phyloP scores from a whole-genome alignment of 2,888 invertebrate genomes.

The Criorhina ranunculi region DNA sequence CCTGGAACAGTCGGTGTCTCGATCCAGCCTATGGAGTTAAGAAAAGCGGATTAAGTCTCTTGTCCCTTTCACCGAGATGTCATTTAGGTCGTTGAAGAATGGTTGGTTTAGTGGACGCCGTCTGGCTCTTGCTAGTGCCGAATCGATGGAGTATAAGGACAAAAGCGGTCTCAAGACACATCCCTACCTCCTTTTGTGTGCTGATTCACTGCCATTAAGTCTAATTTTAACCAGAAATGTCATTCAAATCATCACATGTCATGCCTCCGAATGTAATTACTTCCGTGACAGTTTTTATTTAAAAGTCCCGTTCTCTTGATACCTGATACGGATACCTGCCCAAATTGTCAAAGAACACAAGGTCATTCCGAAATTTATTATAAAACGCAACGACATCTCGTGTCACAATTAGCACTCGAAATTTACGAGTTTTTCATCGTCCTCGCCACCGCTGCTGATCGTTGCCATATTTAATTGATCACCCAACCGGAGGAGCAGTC shows the following conservation, averaged over 20 bases:
- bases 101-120: too few relatives aligned
- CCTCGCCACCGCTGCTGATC: slow-evolving; percentile 22
- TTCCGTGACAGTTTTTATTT: background rate
- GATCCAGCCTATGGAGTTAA: too few relatives aligned
- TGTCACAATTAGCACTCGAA: slow-evolving; percentile 41
- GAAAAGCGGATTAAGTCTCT: too few relatives aligned
- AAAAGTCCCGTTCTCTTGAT: background rate
- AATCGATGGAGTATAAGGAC: too few relatives aligned
- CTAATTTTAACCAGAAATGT: slow-evolving; percentile 8
- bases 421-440: slow-evolving; percentile 47
- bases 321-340: background rate
- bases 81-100: too few relatives aligned
- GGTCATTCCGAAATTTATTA: slow-evolving; percentile 52
- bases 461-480: slow-evolving; percentile 56
- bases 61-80: too few relatives aligned
- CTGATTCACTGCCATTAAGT: background rate
- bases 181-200: too few relatives aligned
- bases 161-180: too few relatives aligned
- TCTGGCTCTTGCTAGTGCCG: too few relatives aligned
- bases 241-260: slow-evolving; percentile 1
- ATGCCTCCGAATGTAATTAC: too few relatives aligned
- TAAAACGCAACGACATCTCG: slow-evolving; percentile 37
- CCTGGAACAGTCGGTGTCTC: too few relatives aligned
- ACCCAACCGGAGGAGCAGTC: slow-evolving; percentile 21
- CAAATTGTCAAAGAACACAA: slow-evolving; percentile 1